Base-by-base conservation (phyloP, 2,888 invertebrate species). In the Acleris holmiana region DNA sequence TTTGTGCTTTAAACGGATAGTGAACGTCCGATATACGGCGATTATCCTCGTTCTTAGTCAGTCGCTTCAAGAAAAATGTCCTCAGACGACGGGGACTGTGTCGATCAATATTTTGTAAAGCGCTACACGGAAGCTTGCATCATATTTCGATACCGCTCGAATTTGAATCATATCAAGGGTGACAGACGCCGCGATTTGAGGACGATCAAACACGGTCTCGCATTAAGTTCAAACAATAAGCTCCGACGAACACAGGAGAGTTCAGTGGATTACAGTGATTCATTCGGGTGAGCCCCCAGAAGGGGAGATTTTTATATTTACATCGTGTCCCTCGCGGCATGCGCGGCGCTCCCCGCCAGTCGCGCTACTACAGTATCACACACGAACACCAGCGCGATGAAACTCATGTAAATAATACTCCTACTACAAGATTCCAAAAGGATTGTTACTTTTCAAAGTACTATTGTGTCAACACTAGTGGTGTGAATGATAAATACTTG, bases 261-360 rank as follows among this genome's bases (percentile, higher is more conserved):
- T 79, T 83, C 77, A 76, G 80, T 86, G 82, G 79, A 83, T 83
- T 80, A 85, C 84, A 77, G 89, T 91, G 91, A 92, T 90, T 91
- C 89, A 91, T 89, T 80, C 80, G 87, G 83, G 84, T 86, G 88
- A 88, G 85, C 87, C 86, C 88, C 79, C 80, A 82, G 89, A 90
- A 91, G 92, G 91, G 91, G 91, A 91, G 90, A 91, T 91, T 92
- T 91, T 92, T 92, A 91, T 91, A 91, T 91, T 91, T 92, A 89
- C 87, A 86, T 79, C 88, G 88, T 82, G 85, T 87, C 89, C 88
- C 90, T 87, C 84, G 80, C 78, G 91, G 90, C 91, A 91, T 91
- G 91, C 91, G 92, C 91, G 90, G 82, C 90, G 90, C 86, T 85
- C 85, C 83, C 80, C 82, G 89, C 84, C 91, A 92, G 91, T 91